Base-by-base conservation (phyloP, 2,113 vertebrate species). In the Piaya cayana region DNA sequence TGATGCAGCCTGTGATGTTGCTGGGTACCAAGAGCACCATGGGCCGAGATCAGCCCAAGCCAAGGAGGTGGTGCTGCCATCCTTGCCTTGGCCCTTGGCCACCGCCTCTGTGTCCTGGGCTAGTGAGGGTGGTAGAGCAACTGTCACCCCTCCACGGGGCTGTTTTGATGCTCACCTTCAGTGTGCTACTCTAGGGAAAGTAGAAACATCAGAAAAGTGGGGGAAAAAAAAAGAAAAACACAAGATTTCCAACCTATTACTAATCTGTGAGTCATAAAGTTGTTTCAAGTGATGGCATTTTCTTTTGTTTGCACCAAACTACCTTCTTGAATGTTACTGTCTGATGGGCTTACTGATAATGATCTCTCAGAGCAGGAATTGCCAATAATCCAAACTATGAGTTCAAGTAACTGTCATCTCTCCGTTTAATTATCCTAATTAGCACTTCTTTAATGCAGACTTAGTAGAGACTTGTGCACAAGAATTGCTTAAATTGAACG, bases 1-100 rank as follows among this genome's bases (percentile, higher is more conserved):
- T 39, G 36, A 5, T 20, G 37, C 63, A n/a, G 56, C n/a, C 15
- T 2, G 25, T 7, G 21, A 11, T 22, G 64, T 25, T 47, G 34
- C 63, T 50, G 27, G 52, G 37, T 22, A 11, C 42, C 30, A 4
- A 7, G 21, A 30, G 43, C 0, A 0, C 19, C 1, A 0, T 29
- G 2, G 3, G 23, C 34, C 9, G 36, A 36, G 45, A 11, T 18
- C 0, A 2, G 18, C 5, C 23, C 13, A 20, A 6, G 5, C 5
- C 7, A 59, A 36, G 16, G 8, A 43, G 37, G 45, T 8, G 11
- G 22, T 2, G 1, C 37, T 37, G 20, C 36, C 8, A 4, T 8
- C 53, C 52, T 52, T 43, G 27, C 29, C 60, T 20, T 12, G 22
- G 42, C 34, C 60, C 43, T n/a, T 0, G 2, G 60, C 37, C 52